Evolutionary conservation across 1,140 invertebrate genomes (phyloP).

Genomic region (Eumeta japonica): DNA sequence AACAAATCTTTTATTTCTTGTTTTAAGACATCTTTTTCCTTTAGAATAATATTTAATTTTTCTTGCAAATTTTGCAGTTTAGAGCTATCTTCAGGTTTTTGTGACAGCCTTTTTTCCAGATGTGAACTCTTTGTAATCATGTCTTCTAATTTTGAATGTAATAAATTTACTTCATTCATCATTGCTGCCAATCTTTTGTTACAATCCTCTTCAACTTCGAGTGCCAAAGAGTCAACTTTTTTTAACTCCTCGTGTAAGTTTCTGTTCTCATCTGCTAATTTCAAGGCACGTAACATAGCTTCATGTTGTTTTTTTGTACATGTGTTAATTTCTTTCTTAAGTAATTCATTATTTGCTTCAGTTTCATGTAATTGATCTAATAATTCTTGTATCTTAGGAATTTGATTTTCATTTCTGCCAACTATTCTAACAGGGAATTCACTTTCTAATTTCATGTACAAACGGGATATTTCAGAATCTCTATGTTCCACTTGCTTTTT

Average conservation of each 20-base stretch:
- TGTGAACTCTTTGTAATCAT: conserved; percentile 31
- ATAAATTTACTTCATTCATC: conserved; percentile 31
- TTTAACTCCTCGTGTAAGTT: conserved; percentile 65
- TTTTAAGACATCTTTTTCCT: conserved; percentile 36
- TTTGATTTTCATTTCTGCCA: conserved; percentile 55
- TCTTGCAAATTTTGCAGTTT: conserved; percentile 23
- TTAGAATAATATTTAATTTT: conserved; percentile 21
- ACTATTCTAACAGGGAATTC: conserved; percentile 62
- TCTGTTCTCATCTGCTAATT: conserved; percentile 68
- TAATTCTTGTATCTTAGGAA: conserved; percentile 31
- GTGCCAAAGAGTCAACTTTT: conserved; percentile 66
- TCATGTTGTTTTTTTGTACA: conserved; percentile 68
- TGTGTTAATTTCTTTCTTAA: conserved; percentile 60
- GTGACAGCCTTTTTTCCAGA: conserved; percentile 29
- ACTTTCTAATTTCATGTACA: conserved; percentile 64
- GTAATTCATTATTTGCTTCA: conserved; percentile 53
- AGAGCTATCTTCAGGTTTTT: conserved; percentile 18
- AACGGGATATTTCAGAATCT: conserved; percentile 65
- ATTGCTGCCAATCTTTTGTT: conserved; percentile 49
- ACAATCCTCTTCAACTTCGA: conserved; percentile 67
- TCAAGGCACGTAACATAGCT: conserved; percentile 68
- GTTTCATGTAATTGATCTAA: conserved; percentile 56
- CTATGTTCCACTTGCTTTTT: conserved; percentile 48
- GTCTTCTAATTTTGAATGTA: conserved; percentile 34
- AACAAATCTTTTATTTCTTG: conserved; percentile 41